Evolutionary conservation across 1,140 invertebrate species (phyloP).

Genomic region (Diorhabda carinulata): DNA sequence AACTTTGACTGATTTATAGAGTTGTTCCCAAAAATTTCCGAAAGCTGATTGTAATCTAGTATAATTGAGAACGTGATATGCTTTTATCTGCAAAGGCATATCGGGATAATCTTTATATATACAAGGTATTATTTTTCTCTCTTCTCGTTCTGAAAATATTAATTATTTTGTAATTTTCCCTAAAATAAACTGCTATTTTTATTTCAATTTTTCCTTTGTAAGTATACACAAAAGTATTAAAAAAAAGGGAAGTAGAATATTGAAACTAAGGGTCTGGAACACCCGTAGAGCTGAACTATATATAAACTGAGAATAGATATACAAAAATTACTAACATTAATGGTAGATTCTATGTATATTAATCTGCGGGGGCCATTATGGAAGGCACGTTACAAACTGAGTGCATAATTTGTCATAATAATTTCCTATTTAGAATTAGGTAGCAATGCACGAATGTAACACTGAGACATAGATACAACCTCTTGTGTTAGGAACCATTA

Average conservation of each 20-base stretch:
- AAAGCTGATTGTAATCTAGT: constrained; percentile 48
- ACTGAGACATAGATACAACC: too few relatives aligned
- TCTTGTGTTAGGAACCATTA: too few relatives aligned
- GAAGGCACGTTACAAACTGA: too few relatives aligned
- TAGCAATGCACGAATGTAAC: too few relatives aligned
- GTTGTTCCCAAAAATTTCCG: constrained; percentile 62
- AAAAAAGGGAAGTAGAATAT: background rate
- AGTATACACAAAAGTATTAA: background rate
- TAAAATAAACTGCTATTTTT: background rate
- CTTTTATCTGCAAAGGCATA: constrained; percentile 56
- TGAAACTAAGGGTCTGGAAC: background rate
- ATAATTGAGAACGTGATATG: constrained; percentile 56
- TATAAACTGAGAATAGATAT: background rate
- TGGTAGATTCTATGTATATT: background rate
- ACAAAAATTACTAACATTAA: background rate
- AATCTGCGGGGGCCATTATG: too few relatives aligned
- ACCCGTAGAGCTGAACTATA: background rate
- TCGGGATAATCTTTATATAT: constrained; percentile 55
- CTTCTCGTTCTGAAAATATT: constrained; percentile 51
- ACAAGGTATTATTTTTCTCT: constrained; percentile 64
- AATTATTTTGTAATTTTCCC: constrained; percentile 4
- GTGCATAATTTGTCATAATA: too few relatives aligned
- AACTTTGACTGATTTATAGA: constrained; percentile 50
- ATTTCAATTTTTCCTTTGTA: background rate
- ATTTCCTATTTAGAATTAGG: too few relatives aligned